phyloP scores from a whole-genome alignment of 2,888 invertebrate species.

The Tipula lateralis region DNA sequence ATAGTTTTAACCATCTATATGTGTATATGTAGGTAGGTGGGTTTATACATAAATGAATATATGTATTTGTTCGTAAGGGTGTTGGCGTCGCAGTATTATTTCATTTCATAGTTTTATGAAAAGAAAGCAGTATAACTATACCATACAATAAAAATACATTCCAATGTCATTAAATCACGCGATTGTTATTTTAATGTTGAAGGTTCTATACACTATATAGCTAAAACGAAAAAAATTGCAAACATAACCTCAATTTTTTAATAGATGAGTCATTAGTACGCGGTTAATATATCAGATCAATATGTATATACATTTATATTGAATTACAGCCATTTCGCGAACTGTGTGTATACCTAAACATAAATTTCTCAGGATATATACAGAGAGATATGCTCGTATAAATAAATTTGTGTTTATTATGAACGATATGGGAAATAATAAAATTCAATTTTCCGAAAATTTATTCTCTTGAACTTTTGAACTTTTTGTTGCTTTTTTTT shows the following conservation, averaged over 20 bases:
- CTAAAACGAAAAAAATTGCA: not conserved
- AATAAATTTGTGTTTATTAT: conserved; percentile 27
- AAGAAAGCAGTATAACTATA: not conserved
- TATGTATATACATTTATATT: not conserved
- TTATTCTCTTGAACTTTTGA: conserved; percentile 20
- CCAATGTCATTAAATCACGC: not conserved
- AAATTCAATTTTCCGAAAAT: conserved; percentile 28
- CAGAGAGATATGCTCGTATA: not conserved
- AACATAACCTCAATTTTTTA: not conserved
- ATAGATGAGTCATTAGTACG: not conserved
- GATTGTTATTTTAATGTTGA: not conserved
- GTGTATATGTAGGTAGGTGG: not conserved
- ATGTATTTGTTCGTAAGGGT: not conserved
- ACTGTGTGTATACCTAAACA: not conserved
- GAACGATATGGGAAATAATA: conserved; percentile 29
- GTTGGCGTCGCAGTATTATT: not conserved
- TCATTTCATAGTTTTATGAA: not conserved
- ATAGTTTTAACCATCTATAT: not conserved
- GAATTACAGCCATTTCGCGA: not conserved
- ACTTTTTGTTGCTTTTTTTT: conserved; percentile 14
- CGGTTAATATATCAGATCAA: not conserved
- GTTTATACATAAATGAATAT: not conserved
- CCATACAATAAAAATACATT: not conserved
- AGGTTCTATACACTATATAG: not conserved
- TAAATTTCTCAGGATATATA: not conserved